Evolutionary conservation across 2,888 invertebrate genomes (phyloP).

Genomic region (Ctena decussata): DNA sequence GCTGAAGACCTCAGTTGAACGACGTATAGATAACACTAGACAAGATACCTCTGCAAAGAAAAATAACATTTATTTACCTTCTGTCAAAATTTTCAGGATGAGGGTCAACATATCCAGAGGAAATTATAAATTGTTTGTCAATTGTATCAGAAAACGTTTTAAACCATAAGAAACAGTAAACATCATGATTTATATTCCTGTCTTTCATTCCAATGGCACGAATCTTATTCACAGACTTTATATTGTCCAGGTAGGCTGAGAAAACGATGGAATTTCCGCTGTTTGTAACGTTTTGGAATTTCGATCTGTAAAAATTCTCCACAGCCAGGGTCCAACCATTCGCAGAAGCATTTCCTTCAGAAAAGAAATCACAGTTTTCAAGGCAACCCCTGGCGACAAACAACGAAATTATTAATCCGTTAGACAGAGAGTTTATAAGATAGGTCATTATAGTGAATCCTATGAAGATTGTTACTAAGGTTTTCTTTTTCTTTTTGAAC

Average conservation of each 20-base stretch:
- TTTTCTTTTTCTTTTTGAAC: conserved; percentile 5
- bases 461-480: neutral
- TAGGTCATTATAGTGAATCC: neutral
- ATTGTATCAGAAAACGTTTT: neutral
- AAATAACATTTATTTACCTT: neutral
- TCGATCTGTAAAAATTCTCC: neutral
- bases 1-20: no score
- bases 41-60: no score
- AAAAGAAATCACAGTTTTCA: neutral
- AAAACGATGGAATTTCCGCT: neutral
- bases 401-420: neutral
- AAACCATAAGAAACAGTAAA: neutral
- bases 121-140: neutral
- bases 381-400: neutral
- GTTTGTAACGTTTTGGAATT: neutral
- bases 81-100: conserved; percentile 2
- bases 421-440: neutral
- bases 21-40: no score
- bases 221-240: neutral
- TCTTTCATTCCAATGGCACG: neutral
- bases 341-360: neutral
- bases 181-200: neutral
- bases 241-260: neutral
- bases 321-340: neutral
- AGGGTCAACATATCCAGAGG: neutral